Conservation (phyloP, 2,888 invertebrate species). For the Digitonthophagus gazella region DNA sequence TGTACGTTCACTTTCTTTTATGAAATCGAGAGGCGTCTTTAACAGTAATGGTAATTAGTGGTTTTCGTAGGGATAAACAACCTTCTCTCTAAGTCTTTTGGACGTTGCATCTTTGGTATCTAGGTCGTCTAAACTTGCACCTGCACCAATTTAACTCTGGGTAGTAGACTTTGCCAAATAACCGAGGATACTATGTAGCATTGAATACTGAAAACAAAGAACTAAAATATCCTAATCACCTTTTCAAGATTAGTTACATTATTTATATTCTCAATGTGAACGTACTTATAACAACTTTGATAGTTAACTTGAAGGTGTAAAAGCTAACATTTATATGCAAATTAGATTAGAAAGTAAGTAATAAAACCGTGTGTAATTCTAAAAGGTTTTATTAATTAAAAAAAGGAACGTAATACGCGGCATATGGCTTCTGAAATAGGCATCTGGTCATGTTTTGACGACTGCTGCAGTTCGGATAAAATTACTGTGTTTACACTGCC, state of each 20-base stretch:
- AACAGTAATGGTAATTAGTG: no score
- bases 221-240: no score
- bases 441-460: not conserved
- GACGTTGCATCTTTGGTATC: not conserved
- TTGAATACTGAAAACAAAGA: not conserved
- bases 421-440: not conserved
- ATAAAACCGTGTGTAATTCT: no score
- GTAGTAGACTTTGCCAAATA: not conserved
- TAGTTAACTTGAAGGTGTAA: not conserved
- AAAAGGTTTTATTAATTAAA: not conserved
- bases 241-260: no score
- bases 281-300: not conserved
- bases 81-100: not conserved
- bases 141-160: not conserved
- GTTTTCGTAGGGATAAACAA: not conserved
- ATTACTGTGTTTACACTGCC: not conserved
- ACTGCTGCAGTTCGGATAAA: not conserved
- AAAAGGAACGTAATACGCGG: not conserved
- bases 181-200: no score
- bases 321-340: not conserved
- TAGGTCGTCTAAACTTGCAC: not conserved
- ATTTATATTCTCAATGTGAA: no score
- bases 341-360: not conserved
- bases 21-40: no score
- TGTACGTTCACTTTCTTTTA: not conserved